A percentile compares a stretch with the other conserved stretches of the same genome.
Evolutionary conservation across 2,888 invertebrate genomes (phyloP).

Genomic region (Lithophane ornitopus): DNA sequence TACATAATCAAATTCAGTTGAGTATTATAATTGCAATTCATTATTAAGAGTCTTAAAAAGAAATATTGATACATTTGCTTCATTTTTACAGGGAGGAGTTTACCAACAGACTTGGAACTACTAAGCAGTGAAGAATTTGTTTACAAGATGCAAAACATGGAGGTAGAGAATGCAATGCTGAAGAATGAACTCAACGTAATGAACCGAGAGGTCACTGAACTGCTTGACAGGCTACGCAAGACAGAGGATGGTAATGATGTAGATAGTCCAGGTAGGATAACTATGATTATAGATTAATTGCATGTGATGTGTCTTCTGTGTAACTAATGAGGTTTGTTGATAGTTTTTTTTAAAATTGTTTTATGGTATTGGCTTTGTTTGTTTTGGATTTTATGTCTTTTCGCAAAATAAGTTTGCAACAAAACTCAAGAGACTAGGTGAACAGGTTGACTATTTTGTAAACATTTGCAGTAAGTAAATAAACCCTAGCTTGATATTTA

Average conservation of each 20-base stretch:
- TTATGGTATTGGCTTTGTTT: not conserved
- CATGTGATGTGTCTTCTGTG: constrained; percentile 21
- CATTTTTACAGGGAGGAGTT: constrained; percentile 77
- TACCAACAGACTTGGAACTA: constrained; percentile 79
- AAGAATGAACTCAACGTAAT: constrained; percentile 87
- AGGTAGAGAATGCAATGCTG: constrained; percentile 86
- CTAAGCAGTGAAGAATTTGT: constrained; percentile 71
- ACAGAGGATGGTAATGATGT: constrained; percentile 84
- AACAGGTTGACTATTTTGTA: not conserved
- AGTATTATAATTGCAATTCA: too few species aligned
- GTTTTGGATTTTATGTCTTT: not conserved
- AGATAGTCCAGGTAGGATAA: constrained; percentile 71
- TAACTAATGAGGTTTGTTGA: constrained; percentile 27
- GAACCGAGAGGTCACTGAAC: constrained; percentile 82
- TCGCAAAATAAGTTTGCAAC: not conserved
- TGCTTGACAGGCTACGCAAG: constrained; percentile 77
- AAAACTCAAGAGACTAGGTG: too few species aligned
- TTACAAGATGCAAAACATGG: constrained; percentile 82
- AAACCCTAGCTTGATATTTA: not conserved
- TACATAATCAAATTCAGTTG: too few species aligned
- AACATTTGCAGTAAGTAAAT: not conserved
- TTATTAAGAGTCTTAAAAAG: too few species aligned
- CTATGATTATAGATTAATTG: constrained; percentile 24
- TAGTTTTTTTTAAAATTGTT: constrained; percentile 15
- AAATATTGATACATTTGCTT: not conserved